phyloP scores from a whole-genome alignment of 2,113 vertebrate species.

The Gila orcuttii region DNA sequence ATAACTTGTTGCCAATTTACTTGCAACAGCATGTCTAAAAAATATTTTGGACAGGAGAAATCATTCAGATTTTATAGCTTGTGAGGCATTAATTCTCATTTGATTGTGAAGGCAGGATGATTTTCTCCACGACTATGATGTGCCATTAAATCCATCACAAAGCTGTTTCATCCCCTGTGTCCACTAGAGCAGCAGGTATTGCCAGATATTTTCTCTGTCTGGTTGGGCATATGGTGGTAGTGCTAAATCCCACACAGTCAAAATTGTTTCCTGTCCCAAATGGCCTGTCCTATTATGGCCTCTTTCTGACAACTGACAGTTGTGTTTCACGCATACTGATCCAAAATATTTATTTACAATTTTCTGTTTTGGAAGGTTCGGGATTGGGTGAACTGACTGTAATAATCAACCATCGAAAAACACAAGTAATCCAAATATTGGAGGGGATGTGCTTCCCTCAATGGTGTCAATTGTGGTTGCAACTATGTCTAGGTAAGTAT shows the following conservation, averaged over 20 bases:
- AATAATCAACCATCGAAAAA: background rate
- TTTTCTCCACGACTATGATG: constrained; percentile 44
- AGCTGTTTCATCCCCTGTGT: constrained; percentile 38
- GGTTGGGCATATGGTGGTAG: constrained; percentile 41
- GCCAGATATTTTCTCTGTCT: constrained; percentile 32
- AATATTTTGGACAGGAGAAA: background rate
- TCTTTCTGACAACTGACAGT: background rate
- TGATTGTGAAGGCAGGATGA: constrained; percentile 45
- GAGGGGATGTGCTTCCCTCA: background rate
- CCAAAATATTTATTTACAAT: background rate
- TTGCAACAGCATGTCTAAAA: background rate
- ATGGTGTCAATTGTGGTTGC: background rate
- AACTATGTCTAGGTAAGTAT: background rate
- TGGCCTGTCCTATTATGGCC: background rate
- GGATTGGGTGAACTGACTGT: background rate
- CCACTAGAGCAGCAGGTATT: constrained; percentile 10
- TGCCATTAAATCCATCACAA: constrained; percentile 40
- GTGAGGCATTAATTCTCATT: constrained; percentile 37
- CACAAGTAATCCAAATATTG: background rate
- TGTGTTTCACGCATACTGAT: background rate
- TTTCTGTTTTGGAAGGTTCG: background rate
- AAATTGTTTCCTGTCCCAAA: constrained; percentile 14
- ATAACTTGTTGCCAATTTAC: background rate
- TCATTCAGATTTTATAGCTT: constrained; percentile 45
- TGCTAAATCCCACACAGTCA: constrained; percentile 9